phyloP scores from a whole-genome alignment of 2,888 invertebrate genomes.

The Eupithecia tripunctaria region DNA sequence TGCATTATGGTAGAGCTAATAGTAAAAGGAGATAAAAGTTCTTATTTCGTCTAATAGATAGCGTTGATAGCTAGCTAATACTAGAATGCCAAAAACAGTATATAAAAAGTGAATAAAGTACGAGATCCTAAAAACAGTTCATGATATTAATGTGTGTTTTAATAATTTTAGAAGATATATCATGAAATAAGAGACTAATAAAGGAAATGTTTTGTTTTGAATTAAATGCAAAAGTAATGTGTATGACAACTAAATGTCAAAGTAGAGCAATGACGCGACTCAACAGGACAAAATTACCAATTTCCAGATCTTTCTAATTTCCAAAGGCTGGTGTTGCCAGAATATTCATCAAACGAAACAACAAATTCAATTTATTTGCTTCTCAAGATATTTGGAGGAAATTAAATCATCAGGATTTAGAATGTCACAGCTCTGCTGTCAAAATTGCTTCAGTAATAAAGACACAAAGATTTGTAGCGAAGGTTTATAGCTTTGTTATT shows the following conservation, averaged over 20 bases:
- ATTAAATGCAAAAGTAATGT: neutral
- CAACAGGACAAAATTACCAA: neutral
- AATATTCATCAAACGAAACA: slow-evolving; percentile 62
- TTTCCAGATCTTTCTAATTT: slow-evolving; percentile 17
- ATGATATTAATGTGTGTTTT: too few species aligned
- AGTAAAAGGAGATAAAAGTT: neutral
- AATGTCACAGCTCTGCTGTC: slow-evolving; percentile 51
- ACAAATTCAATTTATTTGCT: slow-evolving; percentile 66
- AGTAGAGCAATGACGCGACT: neutral
- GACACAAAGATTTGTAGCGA: slow-evolving; percentile 39
- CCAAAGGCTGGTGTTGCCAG: slow-evolving; percentile 46
- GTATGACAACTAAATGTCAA: neutral
- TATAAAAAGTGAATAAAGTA: too few species aligned
- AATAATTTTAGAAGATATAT: too few species aligned
- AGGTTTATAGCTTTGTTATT: slow-evolving; percentile 46
- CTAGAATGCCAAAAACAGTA: too few species aligned
- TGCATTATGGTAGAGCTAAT: neutral
- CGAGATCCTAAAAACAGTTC: too few species aligned
- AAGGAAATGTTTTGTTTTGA: neutral
- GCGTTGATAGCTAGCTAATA: too few species aligned
- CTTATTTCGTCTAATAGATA: too few species aligned
- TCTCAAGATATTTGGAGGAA: slow-evolving; percentile 57
- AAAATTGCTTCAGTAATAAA: slow-evolving; percentile 52
- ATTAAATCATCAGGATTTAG: slow-evolving; percentile 62
- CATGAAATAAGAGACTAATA: neutral